Base-by-base conservation (phyloP, 2,888 invertebrate species). In the Ophion slaviceki region DNA sequence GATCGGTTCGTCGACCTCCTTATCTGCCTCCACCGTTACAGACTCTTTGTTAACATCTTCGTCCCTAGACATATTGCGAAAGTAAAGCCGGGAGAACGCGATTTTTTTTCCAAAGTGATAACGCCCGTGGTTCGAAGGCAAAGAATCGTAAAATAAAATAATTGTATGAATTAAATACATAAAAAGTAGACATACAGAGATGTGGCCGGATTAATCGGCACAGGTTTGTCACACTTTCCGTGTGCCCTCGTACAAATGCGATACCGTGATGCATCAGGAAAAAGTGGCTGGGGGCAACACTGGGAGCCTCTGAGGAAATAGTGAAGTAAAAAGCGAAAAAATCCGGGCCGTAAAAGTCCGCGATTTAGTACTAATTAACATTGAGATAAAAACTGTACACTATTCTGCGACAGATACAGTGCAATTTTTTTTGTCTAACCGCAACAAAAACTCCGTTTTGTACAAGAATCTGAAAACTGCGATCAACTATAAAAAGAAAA, bases 61-160 rank as follows among this genome's bases (percentile, higher is more conserved):
- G 75, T 28, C 61, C 82, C 87, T 88, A 82, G 70, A 70, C 80
- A 71, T 47, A 82, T 80, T 78, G 71, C 68, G 74, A 28, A 74
- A 70, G 74, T 71, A 59, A 59, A 62, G 28, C 28, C 7, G 24
- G 76, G 76, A 61, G 36, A 78, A 79, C 61, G 62, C 70, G 70
- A 20, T 53, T 53, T 53, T 53, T 53, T 53, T 53, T 53, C 53
- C 53, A 53, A 40, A 7, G 8, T 53, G 53, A 53, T 53, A 17
- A 53, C 53, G 53, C 14, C 17, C 17, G 53, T 14, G 17, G 53
- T 14, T 53, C 53, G 53, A 2, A 40, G 40, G 40, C 40, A 40
- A 14, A 17, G 14, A 53, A 14, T 17, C 5, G 14, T 14, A 11
- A 14, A 53, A 47, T 10, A 47, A 53, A 17, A 53, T 53, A 53